A percentile compares a stretch with the other conserved stretches of the same genome.
phyloP scores from a whole-genome alignment of 2,797 vertebrate species.

The Falco concolor region DNA sequence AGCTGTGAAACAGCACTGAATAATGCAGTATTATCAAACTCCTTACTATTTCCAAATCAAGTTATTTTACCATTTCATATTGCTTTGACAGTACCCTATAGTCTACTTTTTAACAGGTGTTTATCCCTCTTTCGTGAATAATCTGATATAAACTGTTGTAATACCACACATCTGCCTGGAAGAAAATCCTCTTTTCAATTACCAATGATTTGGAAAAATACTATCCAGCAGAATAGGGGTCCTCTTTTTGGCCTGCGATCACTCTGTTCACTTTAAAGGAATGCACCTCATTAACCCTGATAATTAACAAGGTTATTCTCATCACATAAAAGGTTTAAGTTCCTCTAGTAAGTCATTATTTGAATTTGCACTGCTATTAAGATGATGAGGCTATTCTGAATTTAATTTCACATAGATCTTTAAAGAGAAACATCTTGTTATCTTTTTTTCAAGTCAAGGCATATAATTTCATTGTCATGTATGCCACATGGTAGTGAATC shows the following conservation, averaged over 20 bases:
- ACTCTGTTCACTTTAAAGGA: not conserved
- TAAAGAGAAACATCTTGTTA: not conserved
- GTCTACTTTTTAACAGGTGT: not conserved
- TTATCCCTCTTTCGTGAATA: not conserved
- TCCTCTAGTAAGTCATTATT: slow-evolving; percentile 37
- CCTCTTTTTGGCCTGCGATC: not conserved
- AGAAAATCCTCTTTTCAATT: not conserved
- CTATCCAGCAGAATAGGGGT: not conserved
- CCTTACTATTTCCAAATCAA: not conserved
- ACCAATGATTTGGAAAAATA: slow-evolving; percentile 1
- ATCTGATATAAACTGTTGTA: not conserved
- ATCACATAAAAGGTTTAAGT: slow-evolving; percentile 34
- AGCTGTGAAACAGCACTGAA: not conserved
- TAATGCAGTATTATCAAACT: not conserved
- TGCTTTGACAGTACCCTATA: not conserved
- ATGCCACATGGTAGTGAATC: not conserved
- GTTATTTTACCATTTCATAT: not conserved
- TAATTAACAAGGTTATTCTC: slow-evolving; percentile 57
- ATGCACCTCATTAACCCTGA: slow-evolving; percentile 30
- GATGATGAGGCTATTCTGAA: not conserved
- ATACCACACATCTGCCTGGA: not conserved
- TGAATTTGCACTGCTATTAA: slow-evolving; percentile 17
- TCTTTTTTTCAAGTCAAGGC: not conserved
- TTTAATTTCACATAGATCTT: slow-evolving; percentile 8
- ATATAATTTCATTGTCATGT: not conserved